phyloP scores from a whole-genome alignment of 2,797 vertebrate species.

The Sebastes diploproa region DNA sequence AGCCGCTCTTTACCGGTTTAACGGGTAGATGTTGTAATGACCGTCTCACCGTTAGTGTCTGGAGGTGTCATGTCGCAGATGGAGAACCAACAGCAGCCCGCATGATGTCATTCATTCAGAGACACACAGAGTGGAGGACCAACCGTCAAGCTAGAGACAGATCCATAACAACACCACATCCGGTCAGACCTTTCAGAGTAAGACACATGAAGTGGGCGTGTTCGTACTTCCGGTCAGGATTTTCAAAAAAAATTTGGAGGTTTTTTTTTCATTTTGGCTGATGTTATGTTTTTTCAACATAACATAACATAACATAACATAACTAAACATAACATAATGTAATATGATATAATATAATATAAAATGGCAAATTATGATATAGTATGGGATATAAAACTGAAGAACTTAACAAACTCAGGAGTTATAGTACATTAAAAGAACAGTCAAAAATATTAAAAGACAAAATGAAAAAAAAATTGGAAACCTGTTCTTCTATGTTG shows the following conservation, averaged over 20 bases:
- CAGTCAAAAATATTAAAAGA: no score
- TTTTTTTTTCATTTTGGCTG: neutral
- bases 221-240: neutral
- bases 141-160: neutral
- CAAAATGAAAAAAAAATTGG: no score
- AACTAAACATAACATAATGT: no score
- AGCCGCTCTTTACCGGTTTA: conserved; percentile 12
- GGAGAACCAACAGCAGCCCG: conserved; percentile 19
- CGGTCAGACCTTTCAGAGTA: conserved; percentile 19
- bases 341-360: no score
- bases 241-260: fast-evolving
- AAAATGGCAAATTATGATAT: no score
- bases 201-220: fast-evolving
- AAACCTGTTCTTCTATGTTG: no score
- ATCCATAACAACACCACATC: neutral
- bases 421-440: no score
- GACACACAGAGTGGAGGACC: neutral
- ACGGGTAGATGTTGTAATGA: neutral
- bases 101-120: conserved; percentile 67
- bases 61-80: conserved; percentile 46
- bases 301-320: no score
- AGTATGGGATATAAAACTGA: no score
- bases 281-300: no score
- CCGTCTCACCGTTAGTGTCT: neutral
- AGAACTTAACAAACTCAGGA: no score